A percentile compares a stretch with the other conserved stretches of the same genome.
phyloP scores from a whole-genome alignment of 2,888 invertebrate genomes.

The Phasia obesa region DNA sequence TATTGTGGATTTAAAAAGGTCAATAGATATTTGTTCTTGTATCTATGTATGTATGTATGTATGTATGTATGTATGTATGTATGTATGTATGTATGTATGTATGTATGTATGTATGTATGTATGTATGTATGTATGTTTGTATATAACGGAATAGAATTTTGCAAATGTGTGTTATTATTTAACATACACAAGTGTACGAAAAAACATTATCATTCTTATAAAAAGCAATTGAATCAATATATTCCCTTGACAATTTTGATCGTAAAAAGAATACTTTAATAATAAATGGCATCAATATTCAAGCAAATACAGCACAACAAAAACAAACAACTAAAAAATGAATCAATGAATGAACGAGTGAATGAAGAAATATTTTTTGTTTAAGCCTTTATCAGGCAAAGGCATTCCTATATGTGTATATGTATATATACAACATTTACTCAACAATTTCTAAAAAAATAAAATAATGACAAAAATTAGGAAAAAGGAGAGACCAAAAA shows the following conservation, averaged over 20 bases:
- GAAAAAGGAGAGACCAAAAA: constrained; percentile 18
- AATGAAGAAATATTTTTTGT: background rate
- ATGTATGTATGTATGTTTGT: no score
- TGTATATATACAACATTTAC: background rate
- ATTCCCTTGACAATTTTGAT: constrained; percentile 16
- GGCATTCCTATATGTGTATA: background rate
- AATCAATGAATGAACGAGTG: background rate
- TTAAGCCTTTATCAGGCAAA: constrained; percentile 8
- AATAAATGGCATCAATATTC: constrained; percentile 21
- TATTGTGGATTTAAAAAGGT: constrained; percentile 1
- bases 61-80: no score
- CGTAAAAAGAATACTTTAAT: background rate
- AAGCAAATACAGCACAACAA: no score
- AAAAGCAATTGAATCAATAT: constrained; percentile 36
- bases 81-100: no score
- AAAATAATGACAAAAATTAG: background rate
- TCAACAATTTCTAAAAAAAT: constrained; percentile 1
- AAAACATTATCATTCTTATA: background rate
- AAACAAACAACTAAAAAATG: background rate
- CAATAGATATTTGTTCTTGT: background rate
- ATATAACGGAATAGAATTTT: background rate
- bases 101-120: no score
- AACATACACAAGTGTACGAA: background rate
- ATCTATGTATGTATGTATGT: no score
- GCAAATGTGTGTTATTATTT: constrained; percentile 9